phyloP scores from a whole-genome alignment of 2,797 vertebrate genomes.

The Diglossa cyanea region DNA sequence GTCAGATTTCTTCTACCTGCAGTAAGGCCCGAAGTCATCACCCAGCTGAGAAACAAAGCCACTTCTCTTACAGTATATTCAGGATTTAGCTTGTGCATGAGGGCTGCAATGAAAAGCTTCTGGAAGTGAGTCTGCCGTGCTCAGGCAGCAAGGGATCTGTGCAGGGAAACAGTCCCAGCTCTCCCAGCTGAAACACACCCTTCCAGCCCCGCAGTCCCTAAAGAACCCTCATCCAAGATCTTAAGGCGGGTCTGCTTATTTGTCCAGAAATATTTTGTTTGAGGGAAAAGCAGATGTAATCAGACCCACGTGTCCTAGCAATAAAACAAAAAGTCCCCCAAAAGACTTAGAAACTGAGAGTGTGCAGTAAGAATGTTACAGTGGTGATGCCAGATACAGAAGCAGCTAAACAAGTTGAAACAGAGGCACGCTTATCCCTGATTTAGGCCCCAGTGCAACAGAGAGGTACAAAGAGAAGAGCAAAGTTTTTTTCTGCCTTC shows the following conservation, averaged over 20 bases:
- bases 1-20: neutral
- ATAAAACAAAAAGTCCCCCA: neutral
- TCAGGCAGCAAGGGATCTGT: neutral
- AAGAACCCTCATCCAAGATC: neutral
- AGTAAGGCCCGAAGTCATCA: neutral
- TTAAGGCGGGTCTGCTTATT: slow-evolving; percentile 13
- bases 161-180: neutral
- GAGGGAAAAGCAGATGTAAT: slow-evolving; percentile 5
- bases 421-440: neutral
- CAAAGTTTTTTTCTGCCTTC: neutral
- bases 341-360: neutral
- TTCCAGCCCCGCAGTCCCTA: neutral
- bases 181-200: neutral
- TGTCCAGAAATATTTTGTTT: neutral
- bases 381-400: neutral
- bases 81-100: neutral
- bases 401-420: neutral
- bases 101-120: neutral
- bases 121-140: neutral
- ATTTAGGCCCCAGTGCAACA: neutral
- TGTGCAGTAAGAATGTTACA: neutral
- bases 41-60: neutral
- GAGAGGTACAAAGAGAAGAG: neutral
- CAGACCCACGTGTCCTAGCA: neutral
- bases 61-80: neutral